Base-by-base conservation (phyloP, 2,113 vertebrate genomes). In the Melanocharis versteri region DNA sequence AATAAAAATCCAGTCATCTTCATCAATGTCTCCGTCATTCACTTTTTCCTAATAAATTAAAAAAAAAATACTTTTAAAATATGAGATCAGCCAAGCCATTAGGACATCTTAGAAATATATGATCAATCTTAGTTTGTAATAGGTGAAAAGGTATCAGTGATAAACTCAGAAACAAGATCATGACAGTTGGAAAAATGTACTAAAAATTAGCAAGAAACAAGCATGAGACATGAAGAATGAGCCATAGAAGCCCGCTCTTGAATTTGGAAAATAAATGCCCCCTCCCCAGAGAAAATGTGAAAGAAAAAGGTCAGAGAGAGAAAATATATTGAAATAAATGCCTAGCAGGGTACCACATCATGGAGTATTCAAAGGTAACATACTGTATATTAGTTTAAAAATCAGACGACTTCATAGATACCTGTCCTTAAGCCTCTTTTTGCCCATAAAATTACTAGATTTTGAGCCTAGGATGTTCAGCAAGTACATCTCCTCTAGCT, bases 291-390 rank as follows among this genome's bases (percentile, higher is more conserved):
- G 13, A 62, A 92, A 76, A 83, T 17, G 42, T 2, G 2, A 8
- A 58, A 5, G 5, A 61, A 81, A 56, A 65, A 37, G 12, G 60
- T 30, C 6, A 75, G 16, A 62, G 7, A 44, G 8, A 72, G 20
- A 45, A 68, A 66, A 28, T 3, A 18, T 16, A 3, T 19, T 75
- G 27, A 62, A 92, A 60, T 26, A 77, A 50, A 56, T 8, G 30
- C 4, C 7, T 51, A 56, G 3, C 6, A 57, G 30, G 10, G 2
- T 44, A 15, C 1, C 12, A 48, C 4, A 16, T 24, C 26, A 11
- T 62, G 35, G 10, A 68, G 4, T n/a, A 76, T 33, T 92, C 28
- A 65, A 80, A 58, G 5, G 7, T 39, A 45, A 56, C 15, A 39
- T 37, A 50, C 17, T 78, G 3, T 18, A 30, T 16, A 16, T 33